A percentile compares a stretch with the other conserved stretches of the same genome.
Conservation (phyloP, 2,113 vertebrate genomes). For the Mirza zaza region DNA sequence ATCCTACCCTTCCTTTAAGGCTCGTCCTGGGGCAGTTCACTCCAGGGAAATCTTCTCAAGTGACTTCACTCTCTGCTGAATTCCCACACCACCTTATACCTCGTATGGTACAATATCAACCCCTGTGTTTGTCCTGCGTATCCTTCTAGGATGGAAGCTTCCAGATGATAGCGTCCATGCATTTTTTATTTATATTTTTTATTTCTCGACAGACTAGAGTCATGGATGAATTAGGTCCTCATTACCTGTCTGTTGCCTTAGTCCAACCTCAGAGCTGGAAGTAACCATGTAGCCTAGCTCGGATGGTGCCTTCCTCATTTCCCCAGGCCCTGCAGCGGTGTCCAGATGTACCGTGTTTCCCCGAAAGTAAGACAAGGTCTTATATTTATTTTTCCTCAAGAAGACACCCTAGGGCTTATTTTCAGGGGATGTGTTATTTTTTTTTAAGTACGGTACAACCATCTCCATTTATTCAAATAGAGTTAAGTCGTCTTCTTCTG, state of each 20-base stretch:
- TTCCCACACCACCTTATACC: background rate
- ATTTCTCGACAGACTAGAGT: background rate
- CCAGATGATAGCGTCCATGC: background rate
- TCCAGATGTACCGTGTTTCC: background rate
- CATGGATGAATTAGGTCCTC: background rate
- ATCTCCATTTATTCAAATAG: no score
- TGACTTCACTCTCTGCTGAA: background rate
- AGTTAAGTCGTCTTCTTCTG: no score
- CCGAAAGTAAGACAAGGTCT: no score
- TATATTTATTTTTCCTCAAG: no score
- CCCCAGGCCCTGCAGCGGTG: no score
- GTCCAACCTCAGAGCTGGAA: background rate
- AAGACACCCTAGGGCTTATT: no score
- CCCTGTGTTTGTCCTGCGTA: background rate
- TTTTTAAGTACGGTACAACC: no score
- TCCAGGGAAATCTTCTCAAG: background rate
- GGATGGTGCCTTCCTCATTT: background rate
- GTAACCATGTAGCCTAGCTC: background rate
- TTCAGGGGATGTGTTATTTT: no score
- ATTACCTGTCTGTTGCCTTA: background rate
- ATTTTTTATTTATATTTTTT: background rate
- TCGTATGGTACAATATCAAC: background rate
- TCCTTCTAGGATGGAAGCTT: background rate
- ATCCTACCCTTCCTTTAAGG: background rate
- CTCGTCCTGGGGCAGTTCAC: background rate